A percentile compares a stretch with the other conserved stretches of the same genome.
Conservation (phyloP, 2,888 invertebrate species). For the Teleogryllus oceanicus region DNA sequence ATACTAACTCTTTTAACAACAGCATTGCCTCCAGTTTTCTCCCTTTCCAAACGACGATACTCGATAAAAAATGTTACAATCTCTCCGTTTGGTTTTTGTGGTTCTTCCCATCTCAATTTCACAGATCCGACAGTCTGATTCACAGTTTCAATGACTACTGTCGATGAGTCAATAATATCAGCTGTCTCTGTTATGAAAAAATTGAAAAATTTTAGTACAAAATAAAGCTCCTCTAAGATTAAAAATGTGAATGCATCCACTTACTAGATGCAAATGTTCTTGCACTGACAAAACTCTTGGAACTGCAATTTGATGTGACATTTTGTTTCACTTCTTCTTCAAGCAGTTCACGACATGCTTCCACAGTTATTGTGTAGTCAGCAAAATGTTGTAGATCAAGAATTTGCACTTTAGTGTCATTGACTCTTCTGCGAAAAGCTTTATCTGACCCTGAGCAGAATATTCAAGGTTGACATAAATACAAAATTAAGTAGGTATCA, state of each 20-base stretch:
- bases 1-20: slow-evolving; percentile 38
- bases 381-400: slow-evolving; percentile 71
- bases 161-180: slow-evolving; percentile 60
- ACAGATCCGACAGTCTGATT: slow-evolving; percentile 55
- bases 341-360: slow-evolving; percentile 67
- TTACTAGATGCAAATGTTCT: slow-evolving; percentile 52
- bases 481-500: too few relatives aligned
- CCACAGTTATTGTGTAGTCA: slow-evolving; percentile 63
- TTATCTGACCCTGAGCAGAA: too few relatives aligned
- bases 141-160: slow-evolving; percentile 43
- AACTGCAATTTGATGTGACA: slow-evolving; percentile 55
- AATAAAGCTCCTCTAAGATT: not conserved
- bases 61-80: slow-evolving; percentile 80
- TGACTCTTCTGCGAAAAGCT: not conserved
- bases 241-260: slow-evolving; percentile 21
- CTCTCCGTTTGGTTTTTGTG: slow-evolving; percentile 79
- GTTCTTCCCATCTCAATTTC: slow-evolving; percentile 75
- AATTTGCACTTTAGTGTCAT: slow-evolving; percentile 53
- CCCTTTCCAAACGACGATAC: slow-evolving; percentile 64
- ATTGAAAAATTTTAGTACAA: slow-evolving; percentile 35
- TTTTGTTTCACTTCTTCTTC: slow-evolving; percentile 47
- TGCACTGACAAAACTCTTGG: slow-evolving; percentile 48
- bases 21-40: slow-evolving; percentile 45
- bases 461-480: too few relatives aligned
- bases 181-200: slow-evolving; percentile 56